A percentile compares a stretch with the other conserved stretches of the same genome.
phyloP scores from a whole-genome alignment of 2,113 vertebrate species.

The Nibea albiflora region DNA sequence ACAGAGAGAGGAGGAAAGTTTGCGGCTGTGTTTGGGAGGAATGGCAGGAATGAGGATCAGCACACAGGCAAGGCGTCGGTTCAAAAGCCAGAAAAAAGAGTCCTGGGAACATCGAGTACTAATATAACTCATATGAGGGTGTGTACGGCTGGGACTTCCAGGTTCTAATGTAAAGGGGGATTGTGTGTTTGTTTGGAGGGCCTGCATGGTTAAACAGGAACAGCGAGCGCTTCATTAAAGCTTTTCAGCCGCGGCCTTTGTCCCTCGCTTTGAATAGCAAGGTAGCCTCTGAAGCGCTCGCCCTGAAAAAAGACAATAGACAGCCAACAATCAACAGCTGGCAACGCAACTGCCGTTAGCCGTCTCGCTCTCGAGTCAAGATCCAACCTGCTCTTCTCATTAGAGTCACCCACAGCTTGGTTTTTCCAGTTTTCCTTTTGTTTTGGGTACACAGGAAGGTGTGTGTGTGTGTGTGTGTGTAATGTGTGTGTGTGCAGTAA shows the following conservation, averaged over 20 bases:
- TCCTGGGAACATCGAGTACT: constrained; percentile 49
- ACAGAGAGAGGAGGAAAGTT: background rate
- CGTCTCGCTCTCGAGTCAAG: constrained; percentile 37
- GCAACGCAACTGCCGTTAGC: constrained; percentile 12
- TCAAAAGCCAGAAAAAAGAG: background rate
- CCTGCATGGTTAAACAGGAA: constrained; percentile 45
- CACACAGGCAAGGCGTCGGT: background rate
- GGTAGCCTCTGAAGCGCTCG: constrained; percentile 27
- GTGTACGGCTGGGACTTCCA: background rate
- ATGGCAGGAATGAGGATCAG: constrained; percentile 52
- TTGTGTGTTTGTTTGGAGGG: constrained; percentile 20
- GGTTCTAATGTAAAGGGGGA: background rate
- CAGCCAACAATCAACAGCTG: constrained; percentile 37
- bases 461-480: constrained; percentile 23
- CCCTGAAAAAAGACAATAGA: constrained; percentile 31
- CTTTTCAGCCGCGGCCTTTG: constrained; percentile 55
- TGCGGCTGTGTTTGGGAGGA: constrained; percentile 29
- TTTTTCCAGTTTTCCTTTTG: constrained; percentile 73
- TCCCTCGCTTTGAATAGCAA: constrained; percentile 59
- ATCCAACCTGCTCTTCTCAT: constrained; percentile 45
- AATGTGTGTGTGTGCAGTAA: constrained; percentile 18
- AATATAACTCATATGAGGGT: background rate
- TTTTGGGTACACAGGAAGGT: constrained; percentile 54
- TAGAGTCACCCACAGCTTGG: constrained; percentile 7
- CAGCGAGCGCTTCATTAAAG: constrained; percentile 32